Conservation (phyloP, 2,797 vertebrate species). For the Tangara arthus region DNA sequence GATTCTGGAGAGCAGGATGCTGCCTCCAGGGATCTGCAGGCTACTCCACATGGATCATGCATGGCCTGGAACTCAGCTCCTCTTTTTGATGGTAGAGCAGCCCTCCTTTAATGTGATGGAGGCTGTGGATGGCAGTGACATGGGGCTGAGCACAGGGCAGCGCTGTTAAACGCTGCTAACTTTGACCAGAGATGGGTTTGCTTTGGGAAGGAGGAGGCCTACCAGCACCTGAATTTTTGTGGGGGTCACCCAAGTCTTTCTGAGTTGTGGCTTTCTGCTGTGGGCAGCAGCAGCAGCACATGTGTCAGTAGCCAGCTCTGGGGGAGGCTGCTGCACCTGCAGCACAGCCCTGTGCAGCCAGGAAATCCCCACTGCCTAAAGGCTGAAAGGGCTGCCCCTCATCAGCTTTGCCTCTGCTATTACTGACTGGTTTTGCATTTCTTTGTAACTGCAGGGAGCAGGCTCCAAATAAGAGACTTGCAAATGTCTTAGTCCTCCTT, state of each 20-base stretch:
- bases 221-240: background rate
- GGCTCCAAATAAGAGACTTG: background rate
- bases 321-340: background rate
- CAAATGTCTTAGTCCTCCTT: background rate
- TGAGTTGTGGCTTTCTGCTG: background rate
- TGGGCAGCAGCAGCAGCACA: background rate
- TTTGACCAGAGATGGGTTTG: background rate
- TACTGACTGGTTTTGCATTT: background rate
- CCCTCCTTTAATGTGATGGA: background rate
- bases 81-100: background rate
- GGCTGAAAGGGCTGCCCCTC: fast-evolving
- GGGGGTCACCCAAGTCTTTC: background rate
- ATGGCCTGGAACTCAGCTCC: background rate
- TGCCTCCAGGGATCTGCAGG: background rate
- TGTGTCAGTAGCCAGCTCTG: background rate
- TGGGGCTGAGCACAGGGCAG: background rate
- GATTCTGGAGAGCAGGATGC: background rate
- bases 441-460: background rate
- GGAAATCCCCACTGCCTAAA: background rate
- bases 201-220: fast-evolving
- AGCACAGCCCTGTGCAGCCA: fast-evolving
- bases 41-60: fast-evolving
- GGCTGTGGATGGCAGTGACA: background rate
- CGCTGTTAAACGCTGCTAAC: fast-evolving
- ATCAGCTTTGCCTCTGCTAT: fast-evolving